Percentiles rank a stretch among this genome's conserved stretches.
phyloP scores from a whole-genome alignment of 2,113 vertebrate species.

The Sakesphorus luctuosus region DNA sequence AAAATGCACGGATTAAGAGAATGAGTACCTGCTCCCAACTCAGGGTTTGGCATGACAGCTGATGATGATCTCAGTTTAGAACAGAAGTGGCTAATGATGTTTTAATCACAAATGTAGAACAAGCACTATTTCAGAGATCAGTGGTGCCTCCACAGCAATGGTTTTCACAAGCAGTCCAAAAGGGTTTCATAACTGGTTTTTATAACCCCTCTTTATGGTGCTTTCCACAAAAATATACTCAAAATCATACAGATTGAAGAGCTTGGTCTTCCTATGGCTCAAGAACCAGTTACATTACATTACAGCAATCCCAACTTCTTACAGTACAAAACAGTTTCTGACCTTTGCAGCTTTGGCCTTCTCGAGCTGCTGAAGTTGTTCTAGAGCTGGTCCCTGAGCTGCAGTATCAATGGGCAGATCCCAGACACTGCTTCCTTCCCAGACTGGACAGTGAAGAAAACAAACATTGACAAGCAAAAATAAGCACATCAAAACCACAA shows the following conservation, averaged over 20 bases:
- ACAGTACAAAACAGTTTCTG: constrained; percentile 31
- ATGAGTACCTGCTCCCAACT: neutral
- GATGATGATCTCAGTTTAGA: neutral
- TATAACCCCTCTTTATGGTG: neutral
- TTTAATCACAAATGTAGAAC: neutral
- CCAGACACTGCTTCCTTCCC: constrained; percentile 98
- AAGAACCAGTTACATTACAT: neutral
- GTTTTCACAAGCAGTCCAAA: neutral
- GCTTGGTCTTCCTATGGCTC: neutral
- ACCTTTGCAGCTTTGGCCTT: constrained; percentile 92
- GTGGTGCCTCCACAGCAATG: neutral
- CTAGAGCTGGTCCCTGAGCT: constrained; percentile 88
- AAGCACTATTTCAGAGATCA: neutral
- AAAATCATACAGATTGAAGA: neutral
- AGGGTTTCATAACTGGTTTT: neutral
- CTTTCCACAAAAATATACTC: neutral
- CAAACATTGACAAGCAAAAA: constrained; percentile 49
- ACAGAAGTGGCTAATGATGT: neutral
- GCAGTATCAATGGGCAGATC: constrained; percentile 93
- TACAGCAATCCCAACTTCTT: constrained; percentile 23
- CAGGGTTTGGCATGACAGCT: neutral
- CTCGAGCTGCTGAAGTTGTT: constrained; percentile 97
- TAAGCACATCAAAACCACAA: neutral
- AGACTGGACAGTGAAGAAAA: constrained; percentile 77
- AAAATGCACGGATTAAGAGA: neutral